Base-by-base conservation (phyloP, 2,113 vertebrate genomes). In the Percina caprodes region DNA sequence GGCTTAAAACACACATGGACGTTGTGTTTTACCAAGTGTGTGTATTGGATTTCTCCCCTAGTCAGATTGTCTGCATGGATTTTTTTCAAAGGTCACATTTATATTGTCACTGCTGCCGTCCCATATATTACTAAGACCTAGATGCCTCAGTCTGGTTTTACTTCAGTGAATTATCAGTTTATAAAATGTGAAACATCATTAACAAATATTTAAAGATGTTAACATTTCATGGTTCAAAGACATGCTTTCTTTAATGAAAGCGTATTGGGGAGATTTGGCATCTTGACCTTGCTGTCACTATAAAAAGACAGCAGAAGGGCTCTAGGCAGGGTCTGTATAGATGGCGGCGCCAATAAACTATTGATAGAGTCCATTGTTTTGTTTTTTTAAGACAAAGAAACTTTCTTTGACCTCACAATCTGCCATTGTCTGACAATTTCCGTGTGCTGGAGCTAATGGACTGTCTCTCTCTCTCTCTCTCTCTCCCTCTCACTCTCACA, bases 351-450 rank as follows among this genome's bases (percentile, higher is more conserved):
- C 74, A 66, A 62, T 80, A 74, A 77, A 63, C 77, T 71, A 70
- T 85, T 72, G 69, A 83, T 81, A 83, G 70, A 77, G n/a, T 74
- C 63, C 56, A 87, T 83, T 93, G 89, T 92, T 89, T 73, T 46
- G 5, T 52, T 69, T 49, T 42, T 62, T 71, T 11, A 48, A 74
- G 59, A 86, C 87, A 92, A 91, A 91, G 72, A 85, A 84, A 87
- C 79, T 77, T 82, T 91, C 70, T 86, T 79, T 83, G 82, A 85
- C 68, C 72, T 60, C 54, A 88, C 86, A 92, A 82, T 86, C 70
- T 67, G 54, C 79, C 61, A 93, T 94, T 93, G 87, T 94, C 62
- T 42, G 19, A 26, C 46, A 71, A 52, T 82, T 88, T 91, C 69
- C 58, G 49, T 58, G 61, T 26, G 23, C 79, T 56, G 67, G 78